A percentile compares a stretch with the other conserved stretches of the same genome.
Evolutionary conservation across 2,888 invertebrate species (phyloP).

Genomic region (Dugesia japonica): DNA sequence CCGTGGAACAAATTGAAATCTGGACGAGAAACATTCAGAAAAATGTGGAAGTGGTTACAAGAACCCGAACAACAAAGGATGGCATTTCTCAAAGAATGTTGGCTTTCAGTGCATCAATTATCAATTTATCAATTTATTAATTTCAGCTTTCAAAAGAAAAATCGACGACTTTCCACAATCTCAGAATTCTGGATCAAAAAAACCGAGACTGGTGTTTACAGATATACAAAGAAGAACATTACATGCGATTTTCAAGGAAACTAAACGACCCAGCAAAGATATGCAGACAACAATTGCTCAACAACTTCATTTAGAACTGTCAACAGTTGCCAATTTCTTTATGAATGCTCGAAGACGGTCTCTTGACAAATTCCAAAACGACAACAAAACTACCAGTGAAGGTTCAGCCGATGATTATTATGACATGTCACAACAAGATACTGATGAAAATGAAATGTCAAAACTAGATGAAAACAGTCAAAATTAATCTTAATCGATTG

Average conservation of each 20-base stretch:
- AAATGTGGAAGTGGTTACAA: constrained; percentile 99
- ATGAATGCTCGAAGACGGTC: constrained; percentile 88
- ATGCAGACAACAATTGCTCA: constrained; percentile 98
- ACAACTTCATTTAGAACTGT: constrained; percentile 83
- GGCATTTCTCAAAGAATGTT: constrained; percentile 66
- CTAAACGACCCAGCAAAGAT: constrained; percentile 93
- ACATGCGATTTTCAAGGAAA: constrained; percentile 99
- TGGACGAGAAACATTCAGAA: constrained; percentile 86
- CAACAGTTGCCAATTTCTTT: constrained; percentile 96
- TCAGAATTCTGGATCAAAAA: constrained; percentile 54
- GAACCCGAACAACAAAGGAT: constrained; percentile 98
- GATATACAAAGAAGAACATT: constrained; percentile 98
- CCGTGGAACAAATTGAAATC: constrained; percentile 99
- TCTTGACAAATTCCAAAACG: constrained; percentile 72
- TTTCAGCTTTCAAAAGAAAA: constrained; percentile 8
- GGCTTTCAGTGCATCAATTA: neutral
- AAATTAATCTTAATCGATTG: neutral
- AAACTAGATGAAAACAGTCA: constrained; percentile 14
- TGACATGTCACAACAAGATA: constrained; percentile 15
- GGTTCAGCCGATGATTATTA: constrained; percentile 1
- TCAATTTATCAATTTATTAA: no score
- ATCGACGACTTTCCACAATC: neutral
- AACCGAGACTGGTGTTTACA: constrained; percentile 97
- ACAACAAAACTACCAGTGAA: constrained; percentile 7
- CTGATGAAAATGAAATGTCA: neutral